Percentiles rank a stretch among this genome's conserved stretches.
phyloP scores from a whole-genome alignment of 2,888 invertebrate species.

The Drosophila longiperda region DNA sequence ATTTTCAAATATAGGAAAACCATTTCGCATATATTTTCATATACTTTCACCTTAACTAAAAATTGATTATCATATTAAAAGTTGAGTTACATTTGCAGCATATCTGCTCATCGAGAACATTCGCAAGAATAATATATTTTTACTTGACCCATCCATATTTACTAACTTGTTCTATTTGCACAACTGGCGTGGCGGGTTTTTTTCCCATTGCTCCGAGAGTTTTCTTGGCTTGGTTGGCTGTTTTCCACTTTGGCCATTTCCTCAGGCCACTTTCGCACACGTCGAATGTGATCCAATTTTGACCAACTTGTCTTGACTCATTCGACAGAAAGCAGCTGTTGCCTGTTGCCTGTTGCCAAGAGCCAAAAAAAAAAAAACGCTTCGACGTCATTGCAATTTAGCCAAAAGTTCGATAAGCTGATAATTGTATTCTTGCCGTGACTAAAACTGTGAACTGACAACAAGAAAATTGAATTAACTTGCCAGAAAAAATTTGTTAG shows the following conservation, averaged over 20 bases:
- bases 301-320: constrained; percentile 21
- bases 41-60: too few species aligned
- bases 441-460: constrained; percentile 7
- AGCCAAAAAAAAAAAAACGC: constrained; percentile 1
- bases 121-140: not conserved
- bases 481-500: not conserved
- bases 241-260: constrained; percentile 26
- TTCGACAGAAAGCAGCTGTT: constrained; percentile 5
- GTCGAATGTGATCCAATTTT: constrained; percentile 44
- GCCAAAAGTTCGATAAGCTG: constrained; percentile 46
- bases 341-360: constrained; percentile 50
- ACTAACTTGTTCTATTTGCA: constrained; percentile 31
- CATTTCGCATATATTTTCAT: too few species aligned
- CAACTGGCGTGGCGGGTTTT: constrained; percentile 52
- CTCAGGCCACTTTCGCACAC: constrained; percentile 22
- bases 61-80: too few species aligned
- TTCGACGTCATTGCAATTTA: constrained; percentile 21
- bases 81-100: not conserved
- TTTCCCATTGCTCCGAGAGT: constrained; percentile 23
- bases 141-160: constrained; percentile 42
- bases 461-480: not conserved
- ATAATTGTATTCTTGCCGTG: not conserved
- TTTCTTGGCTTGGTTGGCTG: constrained; percentile 1
- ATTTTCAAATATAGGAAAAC: too few species aligned
- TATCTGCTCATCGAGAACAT: not conserved